A percentile compares a stretch with the other conserved stretches of the same genome.
phyloP scores from a whole-genome alignment of 1,140 invertebrate species.

The Bombus affinis region DNA sequence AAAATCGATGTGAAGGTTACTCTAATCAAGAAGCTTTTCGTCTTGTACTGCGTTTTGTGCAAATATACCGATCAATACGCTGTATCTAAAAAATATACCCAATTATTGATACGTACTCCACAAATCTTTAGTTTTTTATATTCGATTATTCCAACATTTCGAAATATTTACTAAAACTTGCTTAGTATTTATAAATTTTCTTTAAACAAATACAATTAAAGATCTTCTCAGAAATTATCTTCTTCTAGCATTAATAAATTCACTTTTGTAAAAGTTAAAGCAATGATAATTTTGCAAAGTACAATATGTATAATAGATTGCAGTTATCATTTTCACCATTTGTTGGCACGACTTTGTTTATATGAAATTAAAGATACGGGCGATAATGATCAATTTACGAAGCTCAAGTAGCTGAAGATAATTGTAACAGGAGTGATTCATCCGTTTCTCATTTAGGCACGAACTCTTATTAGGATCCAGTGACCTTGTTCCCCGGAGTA shows the following conservation, averaged over 20 bases:
- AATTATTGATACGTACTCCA: neutral
- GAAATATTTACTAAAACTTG: neutral
- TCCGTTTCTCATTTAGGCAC: conserved; percentile 1
- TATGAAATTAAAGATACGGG: neutral
- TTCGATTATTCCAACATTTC: neutral
- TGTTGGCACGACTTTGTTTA: neutral
- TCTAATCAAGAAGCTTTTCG: conserved; percentile 14
- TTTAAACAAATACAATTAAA: neutral
- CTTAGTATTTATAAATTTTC: neutral
- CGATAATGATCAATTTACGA: conserved; percentile 6
- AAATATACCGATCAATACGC: neutral
- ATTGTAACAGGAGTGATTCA: conserved; percentile 20
- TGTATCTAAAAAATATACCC: neutral
- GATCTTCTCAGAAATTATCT: neutral
- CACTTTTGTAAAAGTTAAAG: too few relatives aligned
- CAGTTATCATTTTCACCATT: neutral
- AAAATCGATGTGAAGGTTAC: conserved; percentile 65
- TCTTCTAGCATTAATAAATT: too few relatives aligned
- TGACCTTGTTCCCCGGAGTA: conserved; percentile 39
- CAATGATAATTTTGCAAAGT: too few relatives aligned
- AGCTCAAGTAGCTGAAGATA: neutral
- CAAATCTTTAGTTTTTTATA: neutral
- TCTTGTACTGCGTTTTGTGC: neutral
- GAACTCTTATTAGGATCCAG: conserved; percentile 39
- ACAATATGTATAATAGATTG: too few relatives aligned